Evolutionary conservation across 2,888 invertebrate species (phyloP).

Genomic region (Clivina fossor): DNA sequence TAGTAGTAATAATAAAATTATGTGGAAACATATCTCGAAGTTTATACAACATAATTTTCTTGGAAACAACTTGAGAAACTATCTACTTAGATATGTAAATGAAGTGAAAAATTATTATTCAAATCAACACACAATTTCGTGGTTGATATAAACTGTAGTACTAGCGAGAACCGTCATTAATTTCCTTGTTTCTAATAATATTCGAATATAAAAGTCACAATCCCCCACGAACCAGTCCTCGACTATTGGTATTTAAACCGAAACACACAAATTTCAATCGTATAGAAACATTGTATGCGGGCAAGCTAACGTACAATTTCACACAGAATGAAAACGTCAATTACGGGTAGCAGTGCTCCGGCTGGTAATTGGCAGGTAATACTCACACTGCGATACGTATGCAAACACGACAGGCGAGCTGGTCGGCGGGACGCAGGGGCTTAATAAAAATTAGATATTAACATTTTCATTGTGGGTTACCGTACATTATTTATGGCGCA

Average conservation of each 20-base stretch:
- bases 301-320: constrained; percentile 28
- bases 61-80: too few species aligned
- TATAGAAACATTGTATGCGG: constrained; percentile 8
- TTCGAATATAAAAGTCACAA: too few species aligned
- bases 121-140: too few species aligned
- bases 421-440: constrained; percentile 3
- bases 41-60: too few species aligned
- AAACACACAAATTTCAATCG: constrained; percentile 23
- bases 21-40: too few species aligned
- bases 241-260: constrained; percentile 25
- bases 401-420: constrained; percentile 14
- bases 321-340: constrained; percentile 33
- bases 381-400: constrained; percentile 28
- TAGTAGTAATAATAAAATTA: too few species aligned
- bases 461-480: constrained; percentile 34
- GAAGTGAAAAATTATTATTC: too few species aligned
- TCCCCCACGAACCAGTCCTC: too few species aligned
- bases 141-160: too few species aligned
- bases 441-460: constrained; percentile 34
- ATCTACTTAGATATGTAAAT: too few species aligned
- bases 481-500: constrained; percentile 32
- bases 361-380: constrained; percentile 33
- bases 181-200: too few species aligned
- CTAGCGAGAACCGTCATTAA: too few species aligned
- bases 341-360: constrained; percentile 23